These are phyloP conservation scores for Cassiopea xamachana DNA, from an alignment of 30 jellyfish, hydroid and myxozoan species.

Conservation along the genomic window DNA sequence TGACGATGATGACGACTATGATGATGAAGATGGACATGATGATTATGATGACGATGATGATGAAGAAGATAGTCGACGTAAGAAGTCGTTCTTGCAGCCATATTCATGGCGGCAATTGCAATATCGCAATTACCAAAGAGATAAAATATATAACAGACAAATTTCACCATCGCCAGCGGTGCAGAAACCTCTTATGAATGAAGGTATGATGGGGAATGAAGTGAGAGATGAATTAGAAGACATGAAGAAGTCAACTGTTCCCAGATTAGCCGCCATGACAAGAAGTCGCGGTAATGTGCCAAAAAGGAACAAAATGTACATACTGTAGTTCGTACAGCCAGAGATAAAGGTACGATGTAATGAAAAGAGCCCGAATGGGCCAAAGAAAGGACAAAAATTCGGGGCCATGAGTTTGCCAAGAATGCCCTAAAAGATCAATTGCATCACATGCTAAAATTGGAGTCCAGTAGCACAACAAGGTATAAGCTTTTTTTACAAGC, in stretches of 20 bases:
- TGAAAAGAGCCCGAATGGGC: too few relatives aligned
- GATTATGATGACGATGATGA: slow-evolving; percentile 42
- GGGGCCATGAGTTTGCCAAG: too few relatives aligned
- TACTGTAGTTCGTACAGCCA: background rate
- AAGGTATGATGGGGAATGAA: slow-evolving; percentile 54
- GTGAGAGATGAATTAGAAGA: slow-evolving; percentile 77
- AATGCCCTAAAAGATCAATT: too few relatives aligned
- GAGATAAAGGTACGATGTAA: too few relatives aligned
- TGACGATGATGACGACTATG: slow-evolving; percentile 59
- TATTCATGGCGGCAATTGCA: slow-evolving; percentile 34
- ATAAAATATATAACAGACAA: slow-evolving; percentile 20
- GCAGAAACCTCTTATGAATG: slow-evolving; percentile 35
- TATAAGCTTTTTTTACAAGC: too few relatives aligned
- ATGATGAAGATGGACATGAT: slow-evolving; percentile 48
- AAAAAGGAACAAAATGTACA: slow-evolving; percentile 50
- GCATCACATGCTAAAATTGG: too few relatives aligned
- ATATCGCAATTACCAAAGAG: slow-evolving; percentile 50
- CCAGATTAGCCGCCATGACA: slow-evolving; percentile 11
- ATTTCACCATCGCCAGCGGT: background rate
- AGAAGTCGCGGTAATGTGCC: background rate
- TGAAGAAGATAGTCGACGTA: slow-evolving; percentile 53
- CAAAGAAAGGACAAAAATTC: too few relatives aligned
- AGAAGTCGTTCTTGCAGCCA: slow-evolving; percentile 40
- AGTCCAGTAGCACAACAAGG: too few relatives aligned
- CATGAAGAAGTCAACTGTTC: slow-evolving; percentile 67